These are phyloP conservation scores for Caenorhabditis latens DNA, from an alignment of 1,140 invertebrate genomes.

Conservation along the genomic window DNA sequence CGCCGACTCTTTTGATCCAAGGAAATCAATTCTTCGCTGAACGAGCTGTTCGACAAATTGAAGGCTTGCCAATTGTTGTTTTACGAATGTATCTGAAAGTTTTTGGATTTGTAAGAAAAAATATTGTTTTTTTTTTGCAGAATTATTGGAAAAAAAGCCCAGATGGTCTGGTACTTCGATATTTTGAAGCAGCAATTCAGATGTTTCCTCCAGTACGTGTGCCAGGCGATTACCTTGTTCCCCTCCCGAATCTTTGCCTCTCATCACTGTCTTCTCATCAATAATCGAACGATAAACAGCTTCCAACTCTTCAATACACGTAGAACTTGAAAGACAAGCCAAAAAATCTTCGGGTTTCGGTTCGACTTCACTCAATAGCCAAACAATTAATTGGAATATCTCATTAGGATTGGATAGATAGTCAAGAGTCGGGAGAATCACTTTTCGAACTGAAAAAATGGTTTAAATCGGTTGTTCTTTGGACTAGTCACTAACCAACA, in stretches of 20 bases:
- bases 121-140: not conserved
- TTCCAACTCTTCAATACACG: constrained; percentile 75
- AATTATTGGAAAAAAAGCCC: too few species aligned
- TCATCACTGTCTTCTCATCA: constrained; percentile 73
- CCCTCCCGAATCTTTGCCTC: constrained; percentile 72
- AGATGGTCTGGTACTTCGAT: too few species aligned
- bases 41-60: constrained; percentile 82
- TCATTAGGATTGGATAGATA: constrained; percentile 92
- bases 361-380: constrained; percentile 81
- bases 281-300: constrained; percentile 72
- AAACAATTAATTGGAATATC: constrained; percentile 90
- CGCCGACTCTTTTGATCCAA: constrained; percentile 15
- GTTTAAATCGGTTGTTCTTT: not conserved
- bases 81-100: constrained; percentile 83
- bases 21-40: not conserved
- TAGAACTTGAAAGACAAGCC: constrained; percentile 69
- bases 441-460: constrained; percentile 81
- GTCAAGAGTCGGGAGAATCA: constrained; percentile 86
- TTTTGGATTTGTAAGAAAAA: not conserved
- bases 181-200: too few species aligned
- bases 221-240: constrained; percentile 66
- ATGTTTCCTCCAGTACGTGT: too few species aligned
- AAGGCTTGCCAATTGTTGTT: constrained; percentile 90
- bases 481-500: constrained; percentile 79
- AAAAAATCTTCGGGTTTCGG: constrained; percentile 76